A percentile compares a stretch with the other conserved stretches of the same genome.
These are phyloP conservation scores for Acleris sparsana DNA, from an alignment of 2,888 invertebrate genomes.

Conservation along the genomic window DNA sequence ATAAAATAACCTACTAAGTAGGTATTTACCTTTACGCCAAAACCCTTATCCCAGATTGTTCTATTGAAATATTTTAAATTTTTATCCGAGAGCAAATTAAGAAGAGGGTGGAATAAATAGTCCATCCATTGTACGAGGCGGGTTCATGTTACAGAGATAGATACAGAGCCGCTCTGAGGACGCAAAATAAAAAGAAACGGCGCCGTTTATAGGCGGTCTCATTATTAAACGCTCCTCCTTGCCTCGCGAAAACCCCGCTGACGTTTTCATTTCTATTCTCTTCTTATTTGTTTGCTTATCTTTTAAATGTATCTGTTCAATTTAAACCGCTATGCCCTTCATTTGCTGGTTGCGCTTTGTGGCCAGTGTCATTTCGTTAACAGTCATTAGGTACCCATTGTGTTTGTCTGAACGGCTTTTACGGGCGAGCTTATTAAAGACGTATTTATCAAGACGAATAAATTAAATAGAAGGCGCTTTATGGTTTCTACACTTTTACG, in stretches of 20 bases:
- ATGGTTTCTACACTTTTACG: no score
- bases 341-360: slow-evolving; percentile 17
- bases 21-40: no score
- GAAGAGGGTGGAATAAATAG: slow-evolving; percentile 31
- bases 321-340: slow-evolving; percentile 32
- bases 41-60: background rate
- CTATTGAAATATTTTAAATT: background rate
- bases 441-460: no score
- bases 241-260: slow-evolving; percentile 52
- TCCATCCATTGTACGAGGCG: slow-evolving; percentile 31
- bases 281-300: slow-evolving; percentile 46
- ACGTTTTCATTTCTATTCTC: slow-evolving; percentile 43
- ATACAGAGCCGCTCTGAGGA: slow-evolving; percentile 56
- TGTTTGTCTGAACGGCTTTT: slow-evolving; percentile 15
- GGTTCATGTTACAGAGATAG: slow-evolving; percentile 47
- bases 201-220: slow-evolving; percentile 62
- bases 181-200: slow-evolving; percentile 66
- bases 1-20: no score
- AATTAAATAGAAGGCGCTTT: no score
- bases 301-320: slow-evolving; percentile 39
- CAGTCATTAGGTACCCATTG: slow-evolving; percentile 34
- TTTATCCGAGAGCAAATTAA: slow-evolving; percentile 1
- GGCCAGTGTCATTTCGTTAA: slow-evolving; percentile 24
- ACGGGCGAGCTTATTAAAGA: background rate
- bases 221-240: slow-evolving; percentile 68